Conservation (phyloP, 2,113 vertebrate species). For the Centrocercus urophasianus region DNA sequence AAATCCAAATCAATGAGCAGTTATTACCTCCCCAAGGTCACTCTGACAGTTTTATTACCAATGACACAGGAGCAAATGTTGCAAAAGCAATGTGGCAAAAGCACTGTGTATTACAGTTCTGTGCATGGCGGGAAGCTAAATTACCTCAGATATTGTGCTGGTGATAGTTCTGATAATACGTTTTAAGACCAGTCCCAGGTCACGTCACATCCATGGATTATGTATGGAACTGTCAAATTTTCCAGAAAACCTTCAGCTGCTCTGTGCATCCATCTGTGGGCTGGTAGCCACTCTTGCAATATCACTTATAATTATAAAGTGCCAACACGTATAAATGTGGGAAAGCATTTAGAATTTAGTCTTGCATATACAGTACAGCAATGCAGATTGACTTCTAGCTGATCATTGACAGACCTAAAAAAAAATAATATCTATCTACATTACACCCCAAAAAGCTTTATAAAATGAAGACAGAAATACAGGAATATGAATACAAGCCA, state of each 20-base stretch:
- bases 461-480: background rate
- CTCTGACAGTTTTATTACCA: constrained; percentile 37
- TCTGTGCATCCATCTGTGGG: background rate
- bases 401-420: background rate
- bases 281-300: background rate
- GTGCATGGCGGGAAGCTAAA: constrained; percentile 27
- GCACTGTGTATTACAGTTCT: background rate
- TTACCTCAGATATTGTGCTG: constrained; percentile 28
- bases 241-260: constrained; percentile 25
- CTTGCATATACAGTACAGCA: background rate
- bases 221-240: constrained; percentile 32
- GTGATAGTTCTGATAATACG: constrained; percentile 12
- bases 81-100: constrained; percentile 42
- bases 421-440: background rate
- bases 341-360: background rate
- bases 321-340: background rate
- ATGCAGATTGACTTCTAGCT: background rate
- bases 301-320: constrained; percentile 8
- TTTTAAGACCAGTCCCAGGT: constrained; percentile 4
- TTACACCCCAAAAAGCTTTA: background rate
- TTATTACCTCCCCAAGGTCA: constrained; percentile 59
- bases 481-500: background rate
- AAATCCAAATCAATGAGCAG: constrained; percentile 47
- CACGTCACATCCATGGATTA: constrained; percentile 14
- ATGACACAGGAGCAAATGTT: constrained; percentile 38